Conservation (phyloP, 2,888 invertebrate species). For the Lampropteryx suffumata region DNA sequence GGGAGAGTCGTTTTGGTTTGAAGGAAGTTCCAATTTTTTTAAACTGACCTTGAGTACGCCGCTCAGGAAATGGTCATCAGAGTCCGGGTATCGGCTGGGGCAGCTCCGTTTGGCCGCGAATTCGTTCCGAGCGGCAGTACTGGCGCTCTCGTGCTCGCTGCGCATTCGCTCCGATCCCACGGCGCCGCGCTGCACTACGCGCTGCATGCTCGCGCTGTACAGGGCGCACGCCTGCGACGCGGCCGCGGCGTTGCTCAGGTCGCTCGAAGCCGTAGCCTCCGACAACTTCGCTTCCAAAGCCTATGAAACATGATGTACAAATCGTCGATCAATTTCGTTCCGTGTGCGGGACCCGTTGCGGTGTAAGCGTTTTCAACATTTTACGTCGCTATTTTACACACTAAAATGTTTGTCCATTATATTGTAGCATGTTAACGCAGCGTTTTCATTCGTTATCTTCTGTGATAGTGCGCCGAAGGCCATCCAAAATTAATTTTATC, state of each 20-base stretch:
- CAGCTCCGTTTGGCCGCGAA: constrained; percentile 12
- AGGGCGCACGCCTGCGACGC: constrained; percentile 22
- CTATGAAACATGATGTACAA: constrained; percentile 11
- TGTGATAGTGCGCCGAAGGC: too few species aligned
- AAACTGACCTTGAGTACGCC: constrained; percentile 28
- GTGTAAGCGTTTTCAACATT: too few species aligned
- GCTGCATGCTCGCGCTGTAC: constrained; percentile 25
- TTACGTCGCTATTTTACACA: too few species aligned
- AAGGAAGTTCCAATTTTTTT: too few species aligned
- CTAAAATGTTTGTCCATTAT: too few species aligned
- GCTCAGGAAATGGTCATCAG: constrained; percentile 17
- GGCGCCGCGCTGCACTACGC: constrained; percentile 62
- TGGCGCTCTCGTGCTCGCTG: constrained; percentile 20
- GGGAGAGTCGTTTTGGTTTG: too few species aligned
- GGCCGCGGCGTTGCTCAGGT: constrained; percentile 29
- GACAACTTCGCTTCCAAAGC: constrained; percentile 24
- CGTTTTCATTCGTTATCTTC: too few species aligned
- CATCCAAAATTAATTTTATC: too few species aligned
- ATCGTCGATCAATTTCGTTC: too few species aligned
- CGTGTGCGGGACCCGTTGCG: too few species aligned
- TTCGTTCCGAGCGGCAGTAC: constrained; percentile 14
- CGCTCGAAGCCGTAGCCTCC: constrained; percentile 4
- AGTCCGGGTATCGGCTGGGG: neutral
- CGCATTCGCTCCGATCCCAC: constrained; percentile 20
- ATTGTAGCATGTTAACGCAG: too few species aligned